Evolutionary conservation across 2,888 invertebrate species (phyloP).

Genomic region (Tetheella fluctuosa): DNA sequence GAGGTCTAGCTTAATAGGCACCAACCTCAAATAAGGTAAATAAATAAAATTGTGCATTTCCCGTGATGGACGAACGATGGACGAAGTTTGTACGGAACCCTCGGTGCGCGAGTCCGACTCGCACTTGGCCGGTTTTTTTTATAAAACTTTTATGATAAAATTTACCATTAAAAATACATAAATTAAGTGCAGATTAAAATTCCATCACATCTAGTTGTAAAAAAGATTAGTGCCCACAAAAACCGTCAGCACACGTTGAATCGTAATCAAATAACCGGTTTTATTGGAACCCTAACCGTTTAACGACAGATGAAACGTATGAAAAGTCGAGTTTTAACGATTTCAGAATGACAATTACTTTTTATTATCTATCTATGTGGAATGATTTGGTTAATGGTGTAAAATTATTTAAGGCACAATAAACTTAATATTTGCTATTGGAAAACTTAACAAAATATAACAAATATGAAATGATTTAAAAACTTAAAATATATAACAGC

Average conservation of each 20-base stretch:
- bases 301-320: slow-evolving; percentile 15
- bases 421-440: background rate
- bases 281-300: slow-evolving; percentile 1
- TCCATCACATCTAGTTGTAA: background rate
- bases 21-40: no score
- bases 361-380: background rate
- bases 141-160: background rate
- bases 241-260: background rate
- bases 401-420: background rate
- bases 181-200: background rate
- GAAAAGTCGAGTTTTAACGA: slow-evolving; percentile 12
- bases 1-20: no score
- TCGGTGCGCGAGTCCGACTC: no score
- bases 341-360: background rate
- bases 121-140: no score
- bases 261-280: slow-evolving; percentile 9
- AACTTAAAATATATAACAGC: no score
- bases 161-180: slow-evolving; percentile 1
- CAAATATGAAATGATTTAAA: no score
- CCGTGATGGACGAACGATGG: no score
- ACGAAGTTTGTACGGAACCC: no score
- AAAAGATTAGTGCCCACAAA: slow-evolving; percentile 5
- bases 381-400: background rate
- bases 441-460: no score
- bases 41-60: no score